Evolutionary conservation across 1,140 invertebrate species (phyloP), one percentile per base, ranked within the genome.

Genomic region (Megalopta genalis): DNA sequence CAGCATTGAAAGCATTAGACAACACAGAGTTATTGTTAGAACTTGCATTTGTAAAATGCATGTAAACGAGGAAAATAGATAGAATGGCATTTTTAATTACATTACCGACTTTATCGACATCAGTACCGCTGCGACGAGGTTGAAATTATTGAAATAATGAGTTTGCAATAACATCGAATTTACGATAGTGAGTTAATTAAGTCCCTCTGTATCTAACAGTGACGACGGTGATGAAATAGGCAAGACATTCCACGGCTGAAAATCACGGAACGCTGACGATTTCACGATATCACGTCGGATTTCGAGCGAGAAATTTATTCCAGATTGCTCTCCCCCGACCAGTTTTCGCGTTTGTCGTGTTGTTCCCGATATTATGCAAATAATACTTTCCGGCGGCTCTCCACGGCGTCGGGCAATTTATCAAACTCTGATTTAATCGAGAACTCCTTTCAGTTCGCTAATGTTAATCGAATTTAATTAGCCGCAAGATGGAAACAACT

Each of bases 321-420:
- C 5, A n/a, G 49, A 16, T 52, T 18, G 49, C 3, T 10, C 52
- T n/a, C 18, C 49, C 9, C 12, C 49, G n/a, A 74, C 12, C 25
- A 27, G 54, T 18, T 10, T 66, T 39, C 16, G 39, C 25, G 9
- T 69, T 46, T 60, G 27, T 14, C 52, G 21, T 21, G 37, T 12
- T 37, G 18, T 49, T 18, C 25, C 23, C 54, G 68, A n/a, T 60
- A n/a, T 60, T 16, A 62, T 69, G 75, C 75, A 70, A 77, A 77
- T 77, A 60, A 52, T 70, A 70, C 62, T 70, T 77, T 52, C 42
- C 73, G n/a, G n/a, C 54, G 54, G 54, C 21, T n/a, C 18, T 21
- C 21, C 54, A 2, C 60, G 14, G 64, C 37, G n/a, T 16, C 2
- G 2, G 12, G 66, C 46, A 32, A 70, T 70, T 77, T 77, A 70